phyloP scores from a whole-genome alignment of 2,888 invertebrate species.

The Lepidocyrtinus sp. region DNA sequence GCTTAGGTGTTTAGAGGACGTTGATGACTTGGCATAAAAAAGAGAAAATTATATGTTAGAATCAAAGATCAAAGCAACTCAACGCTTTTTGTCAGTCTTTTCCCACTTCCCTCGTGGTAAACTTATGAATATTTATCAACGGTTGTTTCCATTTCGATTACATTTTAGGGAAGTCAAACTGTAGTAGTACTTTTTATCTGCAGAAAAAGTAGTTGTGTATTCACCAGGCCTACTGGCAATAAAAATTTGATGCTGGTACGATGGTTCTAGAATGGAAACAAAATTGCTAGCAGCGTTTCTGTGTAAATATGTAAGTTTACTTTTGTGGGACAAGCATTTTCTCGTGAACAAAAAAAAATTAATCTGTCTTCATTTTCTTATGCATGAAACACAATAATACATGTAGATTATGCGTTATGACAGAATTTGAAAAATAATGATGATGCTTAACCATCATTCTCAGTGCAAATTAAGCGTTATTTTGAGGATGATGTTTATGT shows the following conservation, averaged over 20 bases:
- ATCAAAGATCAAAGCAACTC: slow-evolving; percentile 61
- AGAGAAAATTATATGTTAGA: slow-evolving; percentile 57
- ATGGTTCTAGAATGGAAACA: neutral
- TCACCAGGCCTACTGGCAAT: slow-evolving; percentile 1
- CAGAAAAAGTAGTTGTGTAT: slow-evolving; percentile 15
- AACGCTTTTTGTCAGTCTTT: slow-evolving; percentile 40
- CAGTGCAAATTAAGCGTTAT: too few relatives aligned
- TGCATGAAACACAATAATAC: too few relatives aligned
- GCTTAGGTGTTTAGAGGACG: slow-evolving; percentile 17
- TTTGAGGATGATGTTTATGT: too few relatives aligned
- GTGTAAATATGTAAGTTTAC: too few relatives aligned
- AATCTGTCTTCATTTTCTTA: too few relatives aligned
- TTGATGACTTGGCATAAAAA: slow-evolving; percentile 22
- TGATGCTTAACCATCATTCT: too few relatives aligned
- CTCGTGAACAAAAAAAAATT: too few relatives aligned
- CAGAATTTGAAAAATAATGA: too few relatives aligned
- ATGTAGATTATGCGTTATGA: too few relatives aligned
- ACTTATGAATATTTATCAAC: slow-evolving; percentile 61
- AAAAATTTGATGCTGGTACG: slow-evolving; percentile 13
- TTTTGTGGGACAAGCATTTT: too few relatives aligned
- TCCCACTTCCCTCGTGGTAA: slow-evolving; percentile 27
- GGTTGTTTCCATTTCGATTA: slow-evolving; percentile 17
- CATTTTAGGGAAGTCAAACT: slow-evolving; percentile 2
- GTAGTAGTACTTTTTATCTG: slow-evolving; percentile 10
- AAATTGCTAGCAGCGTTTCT: slow-evolving; percentile 7